A percentile compares a stretch with the other conserved stretches of the same genome.
phyloP scores from a whole-genome alignment of 2,797 vertebrate species.

The Pseudotriccus pelzelni region DNA sequence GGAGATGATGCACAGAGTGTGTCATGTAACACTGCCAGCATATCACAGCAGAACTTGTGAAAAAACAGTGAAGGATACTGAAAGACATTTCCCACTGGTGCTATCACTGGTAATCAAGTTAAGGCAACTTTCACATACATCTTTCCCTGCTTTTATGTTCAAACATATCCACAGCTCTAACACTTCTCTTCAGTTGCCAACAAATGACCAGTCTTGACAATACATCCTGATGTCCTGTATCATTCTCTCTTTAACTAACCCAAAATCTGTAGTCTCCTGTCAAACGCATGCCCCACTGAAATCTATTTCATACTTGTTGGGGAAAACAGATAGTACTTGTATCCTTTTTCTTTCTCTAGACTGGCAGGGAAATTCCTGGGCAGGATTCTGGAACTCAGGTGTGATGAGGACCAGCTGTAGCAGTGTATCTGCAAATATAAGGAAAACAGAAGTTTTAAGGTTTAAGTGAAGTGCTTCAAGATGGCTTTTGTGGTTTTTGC shows the following conservation, averaged over 20 bases:
- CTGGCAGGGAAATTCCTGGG: not conserved
- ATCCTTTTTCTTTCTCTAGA: not conserved
- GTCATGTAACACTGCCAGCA: not conserved
- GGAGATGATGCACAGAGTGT: not conserved
- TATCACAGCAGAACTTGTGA: not conserved
- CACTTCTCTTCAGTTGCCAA: not conserved
- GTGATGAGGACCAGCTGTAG: not conserved
- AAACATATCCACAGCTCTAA: not conserved
- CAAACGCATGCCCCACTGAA: not conserved
- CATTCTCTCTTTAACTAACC: not conserved
- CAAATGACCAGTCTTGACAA: not conserved
- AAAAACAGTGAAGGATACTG: not conserved
- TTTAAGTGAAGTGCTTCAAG: no score
- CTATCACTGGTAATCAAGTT: not conserved
- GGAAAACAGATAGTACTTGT: not conserved
- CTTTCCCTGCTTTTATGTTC: not conserved
- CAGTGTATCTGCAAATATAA: no score
- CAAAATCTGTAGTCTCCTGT: not conserved
- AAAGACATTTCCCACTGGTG: not conserved
- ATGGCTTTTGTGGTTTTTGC: no score
- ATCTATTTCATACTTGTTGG: not conserved
- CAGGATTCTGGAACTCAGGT: not conserved
- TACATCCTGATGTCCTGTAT: not conserved
- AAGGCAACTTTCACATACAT: not conserved
- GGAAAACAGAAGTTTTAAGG: no score